Base-by-base conservation (phyloP, 1,140 invertebrate genomes). In the Drosophila equinoxialis region DNA sequence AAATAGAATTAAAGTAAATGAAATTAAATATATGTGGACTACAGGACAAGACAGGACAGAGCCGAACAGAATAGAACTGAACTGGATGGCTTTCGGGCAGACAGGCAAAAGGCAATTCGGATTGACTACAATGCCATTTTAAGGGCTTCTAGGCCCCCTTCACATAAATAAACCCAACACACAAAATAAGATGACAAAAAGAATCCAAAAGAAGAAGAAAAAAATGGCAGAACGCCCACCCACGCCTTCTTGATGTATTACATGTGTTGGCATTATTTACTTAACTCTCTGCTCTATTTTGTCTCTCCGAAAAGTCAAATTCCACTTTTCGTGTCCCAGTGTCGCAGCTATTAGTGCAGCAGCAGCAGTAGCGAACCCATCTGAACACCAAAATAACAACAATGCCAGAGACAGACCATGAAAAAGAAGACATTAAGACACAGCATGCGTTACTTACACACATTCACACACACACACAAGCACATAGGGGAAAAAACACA, bases 241-340 rank as follows among this genome's bases (percentile, higher is more conserved):
- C 57, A 66, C 42, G 62, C 23, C 37, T 37, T 35, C 84, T 63
- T 86, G 83, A 86, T 86, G 84, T 81, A 89, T 84, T 89, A 89
- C 84, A 89, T 89, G 84, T 89, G 84, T 89, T 81, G 80, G 84
- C 80, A 89, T 89, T 89, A 89, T 89, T 89, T 89, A 89, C 84
- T 89, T 89, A 89, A 89, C 84, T 89, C 81, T 71, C 80, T 75
- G 80, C 84, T 78, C 77, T 89, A 84, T 89, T 90, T 84, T 89
- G 80, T 81, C 85, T 80, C 84, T 84, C 77, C 80, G 75, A 84
- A 84, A 89, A 89, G 84, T 78, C 84, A 89, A 70, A 78, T 85
- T 84, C 84, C 74, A 74, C 83, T 82, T 82, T 86, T 76, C 45
- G 72, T 86, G 68, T 54, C 63, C 67, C 71, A 48, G 66, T 71